These are phyloP conservation scores for Sinocyclocheilus maitianheensis DNA, from an alignment of 2,113 vertebrate genomes.

Conservation along the genomic window DNA sequence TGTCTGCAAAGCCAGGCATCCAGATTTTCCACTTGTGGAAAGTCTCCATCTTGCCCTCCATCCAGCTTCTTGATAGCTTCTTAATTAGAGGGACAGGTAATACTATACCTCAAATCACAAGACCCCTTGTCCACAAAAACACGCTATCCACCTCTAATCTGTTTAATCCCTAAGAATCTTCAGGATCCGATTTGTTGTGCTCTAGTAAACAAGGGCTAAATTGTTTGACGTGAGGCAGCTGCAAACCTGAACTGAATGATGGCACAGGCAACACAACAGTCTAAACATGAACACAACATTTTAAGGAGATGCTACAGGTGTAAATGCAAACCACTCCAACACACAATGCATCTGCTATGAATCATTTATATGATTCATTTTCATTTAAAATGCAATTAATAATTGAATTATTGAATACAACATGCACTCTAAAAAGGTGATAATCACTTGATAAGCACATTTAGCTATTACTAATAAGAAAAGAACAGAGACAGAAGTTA, in stretches of 20 bases:
- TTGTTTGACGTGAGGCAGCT: constrained; percentile 56
- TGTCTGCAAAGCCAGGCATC: constrained; percentile 23
- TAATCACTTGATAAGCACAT: too few species aligned
- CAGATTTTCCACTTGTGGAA: constrained; percentile 41
- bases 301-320: not conserved
- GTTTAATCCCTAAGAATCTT: constrained; percentile 63
- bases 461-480: too few species aligned
- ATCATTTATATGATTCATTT: not conserved
- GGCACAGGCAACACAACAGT: constrained; percentile 44
- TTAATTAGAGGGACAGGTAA: constrained; percentile 58
- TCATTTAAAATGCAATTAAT: not conserved
- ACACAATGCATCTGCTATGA: not conserved
- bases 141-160: constrained; percentile 59
- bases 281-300: not conserved
- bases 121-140: constrained; percentile 58
- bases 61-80: constrained; percentile 55
- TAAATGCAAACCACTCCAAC: not conserved
- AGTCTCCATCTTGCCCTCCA: constrained; percentile 43
- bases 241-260: constrained; percentile 56
- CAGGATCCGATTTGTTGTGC: constrained; percentile 63
- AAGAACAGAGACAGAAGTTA: too few species aligned
- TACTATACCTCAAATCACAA: constrained; percentile 54
- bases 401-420: not conserved
- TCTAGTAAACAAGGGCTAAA: constrained; percentile 60
- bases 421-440: not conserved